Conservation (phyloP, 1,140 invertebrate genomes). For the Pseudobourletiella spinata region DNA sequence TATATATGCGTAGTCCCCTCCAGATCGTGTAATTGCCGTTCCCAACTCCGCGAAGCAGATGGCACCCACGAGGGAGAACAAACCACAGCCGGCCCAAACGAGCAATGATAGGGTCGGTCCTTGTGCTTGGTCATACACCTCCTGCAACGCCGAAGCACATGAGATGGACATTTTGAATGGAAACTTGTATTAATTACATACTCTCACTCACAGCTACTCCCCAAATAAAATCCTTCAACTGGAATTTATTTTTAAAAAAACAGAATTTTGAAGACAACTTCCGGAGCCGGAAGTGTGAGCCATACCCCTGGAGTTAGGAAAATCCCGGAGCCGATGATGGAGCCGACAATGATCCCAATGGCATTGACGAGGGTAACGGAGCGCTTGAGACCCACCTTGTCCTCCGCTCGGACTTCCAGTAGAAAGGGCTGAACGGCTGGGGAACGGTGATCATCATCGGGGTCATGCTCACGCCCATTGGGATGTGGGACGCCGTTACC, state of each 20-base stretch:
- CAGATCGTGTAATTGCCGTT: constrained; percentile 54
- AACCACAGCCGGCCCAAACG: constrained; percentile 63
- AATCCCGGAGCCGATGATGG: constrained; percentile 66
- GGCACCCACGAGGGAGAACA: constrained; percentile 64
- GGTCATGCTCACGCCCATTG: no score
- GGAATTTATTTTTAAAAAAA: no score
- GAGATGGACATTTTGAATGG: no score
- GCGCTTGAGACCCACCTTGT: constrained; percentile 56
- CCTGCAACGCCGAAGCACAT: no score
- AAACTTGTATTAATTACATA: no score
- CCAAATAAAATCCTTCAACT: no score
- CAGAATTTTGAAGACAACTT: no score
- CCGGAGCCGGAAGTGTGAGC: no score
- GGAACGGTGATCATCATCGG: no score
- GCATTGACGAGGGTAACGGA: constrained; percentile 76
- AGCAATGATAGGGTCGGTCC: constrained; percentile 53
- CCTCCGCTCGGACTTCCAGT: constrained; percentile 24
- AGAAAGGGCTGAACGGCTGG: constrained; percentile 8
- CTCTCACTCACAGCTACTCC: no score
- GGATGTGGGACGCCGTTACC: constrained; percentile 10
- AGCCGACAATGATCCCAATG: constrained; percentile 60
- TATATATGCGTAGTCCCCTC: constrained; percentile 82
- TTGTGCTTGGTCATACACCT: constrained; percentile 53
- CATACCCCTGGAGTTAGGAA: constrained; percentile 62
- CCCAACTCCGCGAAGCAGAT: constrained; percentile 75